Evolutionary conservation across 1,140 invertebrate species (phyloP).

Genomic region (Anoplolepis gracilipes): DNA sequence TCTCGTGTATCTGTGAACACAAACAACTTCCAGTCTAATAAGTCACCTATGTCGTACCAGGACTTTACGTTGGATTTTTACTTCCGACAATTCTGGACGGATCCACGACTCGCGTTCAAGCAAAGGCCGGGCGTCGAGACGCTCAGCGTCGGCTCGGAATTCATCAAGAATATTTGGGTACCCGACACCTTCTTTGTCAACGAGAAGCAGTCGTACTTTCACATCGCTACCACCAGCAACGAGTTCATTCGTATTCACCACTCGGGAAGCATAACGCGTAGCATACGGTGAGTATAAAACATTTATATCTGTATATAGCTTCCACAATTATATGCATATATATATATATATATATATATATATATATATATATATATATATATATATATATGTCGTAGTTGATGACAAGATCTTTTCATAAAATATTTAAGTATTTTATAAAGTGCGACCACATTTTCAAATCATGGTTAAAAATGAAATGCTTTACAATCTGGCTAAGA

Average conservation of each 20-base stretch:
- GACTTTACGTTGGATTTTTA: constrained; percentile 99
- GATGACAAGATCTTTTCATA: too few relatives aligned
- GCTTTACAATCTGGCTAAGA: too few relatives aligned
- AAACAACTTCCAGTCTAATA: constrained; percentile 54
- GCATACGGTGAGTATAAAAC: constrained; percentile 93
- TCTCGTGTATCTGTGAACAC: constrained; percentile 19
- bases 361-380: background rate
- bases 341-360: background rate
- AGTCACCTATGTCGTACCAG: constrained; percentile 85
- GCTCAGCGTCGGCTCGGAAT: constrained; percentile 96
- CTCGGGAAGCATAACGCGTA: constrained; percentile 96
- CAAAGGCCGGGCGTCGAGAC: constrained; percentile 95
- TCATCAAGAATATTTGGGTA: constrained; percentile 99
- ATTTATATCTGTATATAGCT: constrained; percentile 3
- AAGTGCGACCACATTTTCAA: too few relatives aligned
- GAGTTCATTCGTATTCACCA: constrained; percentile 98
- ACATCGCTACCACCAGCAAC: constrained; percentile 98
- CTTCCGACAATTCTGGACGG: constrained; percentile 99
- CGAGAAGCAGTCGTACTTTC: constrained; percentile 99
- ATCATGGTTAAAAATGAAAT: too few relatives aligned
- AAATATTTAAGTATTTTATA: too few relatives aligned
- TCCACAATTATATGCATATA: background rate
- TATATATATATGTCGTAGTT: too few relatives aligned
- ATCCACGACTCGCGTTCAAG: constrained; percentile 96
- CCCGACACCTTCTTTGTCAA: constrained; percentile 99